phyloP scores from a whole-genome alignment of 2,113 vertebrate genomes.

The Xiphophorus hellerii region DNA sequence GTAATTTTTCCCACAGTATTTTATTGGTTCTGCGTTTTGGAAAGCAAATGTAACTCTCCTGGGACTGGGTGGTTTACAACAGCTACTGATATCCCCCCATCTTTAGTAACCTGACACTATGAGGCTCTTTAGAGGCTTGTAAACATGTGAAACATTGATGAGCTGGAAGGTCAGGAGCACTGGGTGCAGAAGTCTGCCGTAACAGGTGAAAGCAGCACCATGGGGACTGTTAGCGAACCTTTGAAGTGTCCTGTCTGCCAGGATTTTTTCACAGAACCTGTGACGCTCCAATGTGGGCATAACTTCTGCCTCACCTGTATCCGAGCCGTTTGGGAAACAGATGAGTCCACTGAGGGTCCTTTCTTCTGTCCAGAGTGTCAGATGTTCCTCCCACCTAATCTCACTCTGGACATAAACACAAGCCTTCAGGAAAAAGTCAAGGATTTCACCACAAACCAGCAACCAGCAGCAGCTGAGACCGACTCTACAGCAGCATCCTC shows the following conservation, averaged over 20 bases:
- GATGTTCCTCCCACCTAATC: conserved; percentile 68
- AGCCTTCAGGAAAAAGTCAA: conserved; percentile 66
- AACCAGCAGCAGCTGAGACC: neutral
- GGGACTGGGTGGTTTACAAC: conserved; percentile 25
- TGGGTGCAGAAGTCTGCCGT: conserved; percentile 15
- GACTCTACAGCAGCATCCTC: conserved; percentile 14
- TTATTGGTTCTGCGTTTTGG: neutral
- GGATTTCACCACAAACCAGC: conserved; percentile 25
- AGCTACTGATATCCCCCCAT: conserved; percentile 32
- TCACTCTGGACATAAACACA: conserved; percentile 66
- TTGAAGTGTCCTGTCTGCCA: conserved; percentile 79
- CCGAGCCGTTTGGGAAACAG: conserved; percentile 73
- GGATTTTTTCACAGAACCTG: conserved; percentile 73
- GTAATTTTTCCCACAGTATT: neutral
- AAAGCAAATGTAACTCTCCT: conserved; percentile 9
- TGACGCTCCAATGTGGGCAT: conserved; percentile 74
- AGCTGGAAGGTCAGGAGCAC: conserved; percentile 36
- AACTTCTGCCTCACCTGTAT: conserved; percentile 79
- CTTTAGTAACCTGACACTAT: conserved; percentile 68
- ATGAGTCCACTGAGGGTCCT: conserved; percentile 47
- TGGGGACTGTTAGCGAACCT: conserved; percentile 56
- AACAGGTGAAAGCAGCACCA: conserved; percentile 47
- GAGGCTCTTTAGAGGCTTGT: conserved; percentile 30
- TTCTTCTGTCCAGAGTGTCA: conserved; percentile 82
- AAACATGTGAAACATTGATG: conserved; percentile 71